Conservation (phyloP, 2,113 vertebrate species). For the Mellivora capensis region DNA sequence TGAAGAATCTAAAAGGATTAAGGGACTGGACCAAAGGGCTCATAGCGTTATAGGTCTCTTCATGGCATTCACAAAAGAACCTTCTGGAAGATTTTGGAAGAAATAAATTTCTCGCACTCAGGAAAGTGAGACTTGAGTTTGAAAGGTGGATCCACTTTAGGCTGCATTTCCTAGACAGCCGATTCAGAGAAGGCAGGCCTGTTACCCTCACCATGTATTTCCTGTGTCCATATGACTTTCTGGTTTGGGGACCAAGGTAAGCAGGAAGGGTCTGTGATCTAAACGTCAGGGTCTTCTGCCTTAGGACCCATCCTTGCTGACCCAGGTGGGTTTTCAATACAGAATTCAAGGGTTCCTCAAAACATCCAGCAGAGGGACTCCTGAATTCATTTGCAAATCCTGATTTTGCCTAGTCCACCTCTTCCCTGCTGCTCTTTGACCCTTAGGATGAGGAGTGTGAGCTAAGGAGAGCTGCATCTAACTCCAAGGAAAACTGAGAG, state of each 20-base stretch:
- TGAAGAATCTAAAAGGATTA: not conserved
- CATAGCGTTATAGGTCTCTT: not conserved
- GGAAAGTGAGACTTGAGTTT: not conserved
- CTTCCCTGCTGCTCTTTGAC: not conserved
- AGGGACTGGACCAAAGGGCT: no score
- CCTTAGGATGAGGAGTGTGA: not conserved
- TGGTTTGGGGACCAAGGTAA: not conserved
- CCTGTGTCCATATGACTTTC: not conserved
- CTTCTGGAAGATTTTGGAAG: not conserved
- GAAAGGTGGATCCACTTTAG: not conserved
- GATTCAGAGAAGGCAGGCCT: not conserved
- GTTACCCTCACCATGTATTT: not conserved
- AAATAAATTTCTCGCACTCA: not conserved
- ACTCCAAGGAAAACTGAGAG: not conserved
- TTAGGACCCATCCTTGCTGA: not conserved
- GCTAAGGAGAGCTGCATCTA: not conserved
- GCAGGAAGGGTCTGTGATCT: not conserved
- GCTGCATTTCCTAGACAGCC: not conserved
- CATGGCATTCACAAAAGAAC: not conserved
- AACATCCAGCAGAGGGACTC: conserved; percentile 10
- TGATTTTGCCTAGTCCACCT: not conserved
- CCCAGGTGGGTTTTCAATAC: not conserved
- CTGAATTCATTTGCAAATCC: not conserved
- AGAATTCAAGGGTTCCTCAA: not conserved
- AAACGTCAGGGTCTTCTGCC: not conserved